Evolutionary conservation across 2,113 vertebrate species (phyloP).

Genomic region (Zosterops hypoxanthus): DNA sequence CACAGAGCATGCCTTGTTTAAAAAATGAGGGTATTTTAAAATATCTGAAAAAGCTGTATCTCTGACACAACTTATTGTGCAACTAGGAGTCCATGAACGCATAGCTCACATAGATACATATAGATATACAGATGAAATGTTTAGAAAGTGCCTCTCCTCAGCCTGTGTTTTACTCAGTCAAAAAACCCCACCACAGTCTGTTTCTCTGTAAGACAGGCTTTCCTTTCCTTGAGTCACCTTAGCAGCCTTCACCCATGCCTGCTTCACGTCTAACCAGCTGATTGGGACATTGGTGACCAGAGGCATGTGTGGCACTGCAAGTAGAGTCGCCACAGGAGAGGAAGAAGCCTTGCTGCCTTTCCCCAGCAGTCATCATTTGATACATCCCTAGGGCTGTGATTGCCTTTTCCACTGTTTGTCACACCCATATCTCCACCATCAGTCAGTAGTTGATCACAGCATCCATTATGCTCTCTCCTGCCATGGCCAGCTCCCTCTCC

Average conservation of each 20-base stretch:
- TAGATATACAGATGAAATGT: rapidly evolving
- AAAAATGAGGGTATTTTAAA: not conserved
- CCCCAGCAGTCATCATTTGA: not conserved
- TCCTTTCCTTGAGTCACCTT: not conserved
- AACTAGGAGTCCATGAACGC: not conserved
- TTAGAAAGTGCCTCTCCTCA: not conserved
- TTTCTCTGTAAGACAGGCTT: not conserved
- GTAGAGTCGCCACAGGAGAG: rapidly evolving
- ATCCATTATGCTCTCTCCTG: not conserved
- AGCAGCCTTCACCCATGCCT: rapidly evolving
- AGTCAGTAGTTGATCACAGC: not conserved
- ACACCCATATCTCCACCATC: rapidly evolving
- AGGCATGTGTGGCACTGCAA: not conserved
- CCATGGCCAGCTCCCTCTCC: not conserved
- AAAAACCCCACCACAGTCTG: rapidly evolving
- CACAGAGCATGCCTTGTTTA: not conserved
- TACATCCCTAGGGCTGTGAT: not conserved
- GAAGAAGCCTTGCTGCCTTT: not conserved
- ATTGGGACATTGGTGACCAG: not conserved
- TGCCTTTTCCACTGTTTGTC: not conserved
- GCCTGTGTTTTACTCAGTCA: not conserved
- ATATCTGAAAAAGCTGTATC: not conserved
- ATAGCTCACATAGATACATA: not conserved
- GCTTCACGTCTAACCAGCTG: not conserved
- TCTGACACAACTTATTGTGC: not conserved